Evolutionary conservation across 1,140 invertebrate species (phyloP).

Genomic region (Tetraneura akinire): DNA sequence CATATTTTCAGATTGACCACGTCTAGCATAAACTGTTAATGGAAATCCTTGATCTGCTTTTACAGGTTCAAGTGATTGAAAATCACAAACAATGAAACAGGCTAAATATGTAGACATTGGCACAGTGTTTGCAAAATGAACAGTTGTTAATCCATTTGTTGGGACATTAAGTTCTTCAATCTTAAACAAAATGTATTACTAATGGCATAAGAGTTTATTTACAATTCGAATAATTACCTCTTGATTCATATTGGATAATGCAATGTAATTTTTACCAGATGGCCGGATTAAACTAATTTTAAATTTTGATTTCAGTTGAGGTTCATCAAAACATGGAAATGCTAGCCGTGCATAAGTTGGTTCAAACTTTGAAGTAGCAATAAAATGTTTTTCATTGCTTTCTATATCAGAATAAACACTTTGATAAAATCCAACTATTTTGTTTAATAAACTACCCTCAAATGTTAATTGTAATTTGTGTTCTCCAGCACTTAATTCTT

Average conservation of each 20-base stretch:
- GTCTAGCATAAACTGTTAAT: constrained; percentile 74
- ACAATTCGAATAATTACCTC: constrained; percentile 57
- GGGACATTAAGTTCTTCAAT: constrained; percentile 58
- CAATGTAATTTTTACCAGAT: constrained; percentile 64
- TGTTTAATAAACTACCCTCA: constrained; percentile 67
- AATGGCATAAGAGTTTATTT: neutral
- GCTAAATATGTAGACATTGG: constrained; percentile 91
- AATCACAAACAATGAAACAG: constrained; percentile 90
- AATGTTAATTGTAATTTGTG: constrained; percentile 71
- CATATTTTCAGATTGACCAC: constrained; percentile 73
- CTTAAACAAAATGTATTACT: constrained; percentile 56
- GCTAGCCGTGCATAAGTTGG: constrained; percentile 88
- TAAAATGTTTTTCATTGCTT: constrained; percentile 64
- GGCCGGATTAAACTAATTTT: constrained; percentile 75
- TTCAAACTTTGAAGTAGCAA: constrained; percentile 90
- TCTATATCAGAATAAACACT: constrained; percentile 69
- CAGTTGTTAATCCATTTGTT: constrained; percentile 59
- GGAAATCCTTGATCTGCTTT: constrained; percentile 64
- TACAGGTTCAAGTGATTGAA: constrained; percentile 66
- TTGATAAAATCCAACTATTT: constrained; percentile 78
- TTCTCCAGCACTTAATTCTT: constrained; percentile 63
- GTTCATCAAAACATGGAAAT: constrained; percentile 96
- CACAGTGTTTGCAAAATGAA: constrained; percentile 77
- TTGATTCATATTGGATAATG: constrained; percentile 78
- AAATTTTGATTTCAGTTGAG: constrained; percentile 87